Conservation (phyloP, 1,140 invertebrate species). For the Drosophila dunni region DNA sequence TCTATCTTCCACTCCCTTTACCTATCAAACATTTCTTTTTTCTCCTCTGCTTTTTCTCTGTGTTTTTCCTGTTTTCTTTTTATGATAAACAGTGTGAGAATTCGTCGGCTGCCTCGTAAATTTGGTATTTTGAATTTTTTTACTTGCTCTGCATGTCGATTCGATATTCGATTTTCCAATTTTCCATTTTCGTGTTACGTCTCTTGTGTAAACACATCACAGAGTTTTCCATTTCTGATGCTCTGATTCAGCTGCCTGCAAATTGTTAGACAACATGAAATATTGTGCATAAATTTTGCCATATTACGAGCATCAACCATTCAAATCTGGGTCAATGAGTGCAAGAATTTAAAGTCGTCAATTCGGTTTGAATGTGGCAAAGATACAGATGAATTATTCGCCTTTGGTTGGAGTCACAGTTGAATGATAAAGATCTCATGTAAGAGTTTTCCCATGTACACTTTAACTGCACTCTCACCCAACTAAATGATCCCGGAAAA, state of each 20-base stretch:
- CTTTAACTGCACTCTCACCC: constrained; percentile 38
- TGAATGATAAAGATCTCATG: constrained; percentile 10
- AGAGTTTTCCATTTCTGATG: constrained; percentile 8
- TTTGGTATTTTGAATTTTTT: constrained; percentile 70
- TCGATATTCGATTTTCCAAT: constrained; percentile 15
- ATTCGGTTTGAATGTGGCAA: constrained; percentile 29
- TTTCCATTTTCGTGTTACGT: constrained; percentile 45
- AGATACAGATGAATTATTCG: neutral
- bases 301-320: constrained; percentile 56
- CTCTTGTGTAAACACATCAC: constrained; percentile 66
- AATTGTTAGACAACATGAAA: constrained; percentile 56
- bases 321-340: constrained; percentile 52
- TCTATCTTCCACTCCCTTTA: constrained; percentile 8
- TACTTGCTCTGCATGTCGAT: constrained; percentile 44
- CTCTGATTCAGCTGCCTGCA: constrained; percentile 40
- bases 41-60: neutral
- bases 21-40: constrained; percentile 1
- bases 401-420: constrained; percentile 1
- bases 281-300: constrained; percentile 65
- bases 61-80: constrained; percentile 41
- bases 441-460: constrained; percentile 12
- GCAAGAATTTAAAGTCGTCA: constrained; percentile 4
- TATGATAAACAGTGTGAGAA: constrained; percentile 77
- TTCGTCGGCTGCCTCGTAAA: constrained; percentile 67
- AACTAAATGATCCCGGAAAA: constrained; percentile 36